phyloP scores from a whole-genome alignment of 2,888 invertebrate genomes.

The Loripinus fragilis region DNA sequence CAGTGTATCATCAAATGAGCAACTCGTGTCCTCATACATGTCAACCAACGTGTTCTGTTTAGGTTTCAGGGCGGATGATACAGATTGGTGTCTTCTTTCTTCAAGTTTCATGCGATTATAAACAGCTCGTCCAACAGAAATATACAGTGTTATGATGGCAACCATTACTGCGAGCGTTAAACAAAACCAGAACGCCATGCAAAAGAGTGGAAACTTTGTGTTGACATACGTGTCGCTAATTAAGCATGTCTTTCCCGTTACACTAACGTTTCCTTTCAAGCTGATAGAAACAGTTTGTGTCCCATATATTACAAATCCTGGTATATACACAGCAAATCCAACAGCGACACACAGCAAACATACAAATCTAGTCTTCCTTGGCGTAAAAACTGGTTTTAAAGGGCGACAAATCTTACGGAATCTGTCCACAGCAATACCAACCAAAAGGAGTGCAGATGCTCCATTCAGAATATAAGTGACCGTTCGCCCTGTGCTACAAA shows the following conservation, averaged over 20 bases:
- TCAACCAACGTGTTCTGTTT: conserved; percentile 25
- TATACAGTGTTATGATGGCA: conserved; percentile 47
- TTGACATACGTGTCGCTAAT: conserved; percentile 40
- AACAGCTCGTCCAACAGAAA: conserved; percentile 48
- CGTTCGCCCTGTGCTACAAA: conserved; percentile 42
- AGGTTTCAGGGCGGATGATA: conserved; percentile 19
- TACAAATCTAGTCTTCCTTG: conserved; percentile 49
- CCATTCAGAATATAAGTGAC: conserved; percentile 54
- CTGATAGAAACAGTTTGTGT: conserved; percentile 42
- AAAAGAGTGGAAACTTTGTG: conserved; percentile 21
- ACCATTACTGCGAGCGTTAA: conserved; percentile 44
- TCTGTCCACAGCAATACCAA: conserved; percentile 60
- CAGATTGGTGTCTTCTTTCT: conserved; percentile 43
- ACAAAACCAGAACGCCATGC: conserved; percentile 45
- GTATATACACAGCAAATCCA: conserved; percentile 56
- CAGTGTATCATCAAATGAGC: conserved; percentile 48
- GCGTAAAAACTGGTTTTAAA: conserved; percentile 58
- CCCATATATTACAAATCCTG: conserved; percentile 57
- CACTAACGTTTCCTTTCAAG: neutral
- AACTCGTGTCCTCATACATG: conserved; percentile 47
- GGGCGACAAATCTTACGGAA: conserved; percentile 62
- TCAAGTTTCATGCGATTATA: conserved; percentile 46
- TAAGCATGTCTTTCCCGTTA: conserved; percentile 46
- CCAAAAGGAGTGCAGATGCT: conserved; percentile 50
- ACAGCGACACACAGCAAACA: conserved; percentile 42